Conservation (phyloP, 2,113 vertebrate species). For the Myotis lucifugus region DNA sequence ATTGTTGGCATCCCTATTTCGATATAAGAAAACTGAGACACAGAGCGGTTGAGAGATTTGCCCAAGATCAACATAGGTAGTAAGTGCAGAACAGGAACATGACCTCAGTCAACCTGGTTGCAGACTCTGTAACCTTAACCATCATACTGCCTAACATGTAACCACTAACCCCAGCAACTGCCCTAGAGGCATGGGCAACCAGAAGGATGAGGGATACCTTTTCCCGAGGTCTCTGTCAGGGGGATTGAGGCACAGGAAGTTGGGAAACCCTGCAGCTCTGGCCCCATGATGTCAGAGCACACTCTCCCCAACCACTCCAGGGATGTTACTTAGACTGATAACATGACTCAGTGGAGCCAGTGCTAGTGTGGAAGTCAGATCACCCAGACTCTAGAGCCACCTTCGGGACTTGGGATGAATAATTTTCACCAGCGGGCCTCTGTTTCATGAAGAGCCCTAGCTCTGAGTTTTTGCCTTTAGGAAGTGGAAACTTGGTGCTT, state of each 20-base stretch:
- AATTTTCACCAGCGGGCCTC: neutral
- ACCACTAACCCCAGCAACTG: neutral
- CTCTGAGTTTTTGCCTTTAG: neutral
- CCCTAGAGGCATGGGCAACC: neutral
- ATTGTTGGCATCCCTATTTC: neutral
- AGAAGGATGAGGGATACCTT: neutral
- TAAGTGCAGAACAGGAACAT: neutral
- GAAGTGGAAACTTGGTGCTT: neutral
- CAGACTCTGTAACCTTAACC: neutral
- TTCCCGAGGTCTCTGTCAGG: neutral
- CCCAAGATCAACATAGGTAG: neutral
- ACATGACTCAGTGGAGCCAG: neutral
- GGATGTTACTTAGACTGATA: neutral
- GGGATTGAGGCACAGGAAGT: neutral
- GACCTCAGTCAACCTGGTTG: neutral
- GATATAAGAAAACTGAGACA: constrained; percentile 1
- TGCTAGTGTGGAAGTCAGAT: neutral
- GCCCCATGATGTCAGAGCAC: neutral
- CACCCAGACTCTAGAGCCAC: neutral
- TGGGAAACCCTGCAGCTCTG: neutral
- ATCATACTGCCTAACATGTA: neutral
- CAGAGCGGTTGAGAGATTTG: neutral
- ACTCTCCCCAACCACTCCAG: neutral
- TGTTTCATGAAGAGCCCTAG: neutral
- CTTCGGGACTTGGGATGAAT: neutral